phyloP scores from a whole-genome alignment of 2,797 vertebrate species.

The Chaunax sp. region DNA sequence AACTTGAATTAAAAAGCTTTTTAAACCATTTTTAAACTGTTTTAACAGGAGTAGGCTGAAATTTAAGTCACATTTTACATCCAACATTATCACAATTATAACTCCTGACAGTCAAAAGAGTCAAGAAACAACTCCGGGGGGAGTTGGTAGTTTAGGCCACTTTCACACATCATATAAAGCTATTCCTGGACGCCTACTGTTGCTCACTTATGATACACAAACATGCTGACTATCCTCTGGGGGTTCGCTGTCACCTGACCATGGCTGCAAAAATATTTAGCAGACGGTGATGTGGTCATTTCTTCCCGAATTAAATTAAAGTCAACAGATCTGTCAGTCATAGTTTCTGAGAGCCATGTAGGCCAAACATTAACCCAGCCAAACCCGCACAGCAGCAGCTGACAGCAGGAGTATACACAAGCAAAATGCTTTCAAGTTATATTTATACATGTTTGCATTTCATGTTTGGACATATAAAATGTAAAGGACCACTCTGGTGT shows the following conservation, averaged over 20 bases:
- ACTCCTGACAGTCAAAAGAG: constrained; percentile 14
- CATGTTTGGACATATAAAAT: constrained; percentile 9
- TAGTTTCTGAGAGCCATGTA: constrained; percentile 35
- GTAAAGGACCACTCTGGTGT: not conserved
- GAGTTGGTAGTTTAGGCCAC: not conserved
- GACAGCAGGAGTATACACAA: constrained; percentile 20
- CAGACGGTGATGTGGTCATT: constrained; percentile 65
- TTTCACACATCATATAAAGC: constrained; percentile 53
- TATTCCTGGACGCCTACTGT: constrained; percentile 23
- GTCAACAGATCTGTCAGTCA: constrained; percentile 69
- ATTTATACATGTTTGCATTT: constrained; percentile 1
- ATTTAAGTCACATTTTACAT: constrained; percentile 26
- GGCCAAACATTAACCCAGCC: constrained; percentile 50
- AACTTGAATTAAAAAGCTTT: no score
- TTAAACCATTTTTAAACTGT: no score
- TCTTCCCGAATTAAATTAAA: constrained; percentile 75
- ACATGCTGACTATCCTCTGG: constrained; percentile 34
- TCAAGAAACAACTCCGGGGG: constrained; percentile 14
- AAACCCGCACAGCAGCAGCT: constrained; percentile 9
- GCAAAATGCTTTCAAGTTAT: not conserved
- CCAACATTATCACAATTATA: constrained; percentile 27
- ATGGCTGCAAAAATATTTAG: constrained; percentile 74
- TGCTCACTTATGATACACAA: constrained; percentile 34
- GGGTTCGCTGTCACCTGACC: constrained; percentile 70
- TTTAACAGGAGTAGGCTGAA: constrained; percentile 5